Evolutionary conservation across 2,888 invertebrate genomes (phyloP), one percentile per base, ranked within the genome.

Genomic region (Lacanobia wlatinum): DNA sequence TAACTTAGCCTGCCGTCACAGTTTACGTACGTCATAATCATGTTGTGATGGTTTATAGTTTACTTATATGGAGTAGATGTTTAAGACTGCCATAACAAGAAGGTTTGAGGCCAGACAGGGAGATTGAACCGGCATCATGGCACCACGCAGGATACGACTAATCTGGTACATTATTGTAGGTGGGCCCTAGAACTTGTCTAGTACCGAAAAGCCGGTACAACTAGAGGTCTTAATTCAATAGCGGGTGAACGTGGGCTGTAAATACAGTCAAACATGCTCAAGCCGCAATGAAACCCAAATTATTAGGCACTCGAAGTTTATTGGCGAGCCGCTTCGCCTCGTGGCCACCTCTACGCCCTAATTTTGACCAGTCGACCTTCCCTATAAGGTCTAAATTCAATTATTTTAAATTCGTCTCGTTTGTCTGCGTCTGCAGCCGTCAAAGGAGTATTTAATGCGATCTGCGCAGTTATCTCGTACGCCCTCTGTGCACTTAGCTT

Each of bases 361-460:
- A 63, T 79, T 79, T 58, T 77, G 66, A 55, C 80, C 80, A 48
- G 77, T 70, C 73, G 63, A 68, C 80, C 78, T 82, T 70, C 84
- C 70, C 69, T 74, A 75, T 74, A 81, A 67, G 84, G 84, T 75
- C 58, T 58, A 79, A 68, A 84, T 77, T 75, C 80, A 73, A 75
- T 84, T 82, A 82, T 76, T 76, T 71, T 71, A 76, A 64, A 79
- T 75, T 52, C 18, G 40, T 48, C 50, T 65, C 59, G 55, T 80
- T 80, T 80, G 81, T 78, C 68, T 78, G 70, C 58, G 60, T 78
- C 58, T 68, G 78, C 69, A 38, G 28, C 83, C 82, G 80, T 85
- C 80, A 82, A 84, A 85, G 82, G 85, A 78, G 68, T 70, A 80
- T 76, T 82, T 77, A 84, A 77, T 80, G 83, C 76, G 78, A 78